Evolutionary conservation across 2,888 invertebrate genomes (phyloP).

Genomic region (Conistra vaccinii): DNA sequence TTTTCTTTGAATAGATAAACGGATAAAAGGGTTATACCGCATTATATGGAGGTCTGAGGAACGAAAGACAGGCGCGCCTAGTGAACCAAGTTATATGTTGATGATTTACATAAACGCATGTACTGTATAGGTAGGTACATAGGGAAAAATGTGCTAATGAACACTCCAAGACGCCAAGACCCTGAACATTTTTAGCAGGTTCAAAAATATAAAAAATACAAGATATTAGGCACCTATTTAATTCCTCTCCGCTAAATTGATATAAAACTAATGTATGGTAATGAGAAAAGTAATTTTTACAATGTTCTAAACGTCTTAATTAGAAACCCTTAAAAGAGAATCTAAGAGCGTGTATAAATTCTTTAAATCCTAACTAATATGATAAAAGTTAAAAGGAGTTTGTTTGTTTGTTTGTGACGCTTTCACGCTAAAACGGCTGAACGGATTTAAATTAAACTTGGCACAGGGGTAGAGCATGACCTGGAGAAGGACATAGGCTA

Average conservation of each 20-base stretch:
- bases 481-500: no score
- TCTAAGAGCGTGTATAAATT: slow-evolving; percentile 22
- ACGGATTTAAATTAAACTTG: no score
- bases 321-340: slow-evolving; percentile 3
- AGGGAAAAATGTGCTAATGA: slow-evolving; percentile 19
- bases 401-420: no score
- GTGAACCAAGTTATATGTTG: slow-evolving; percentile 23
- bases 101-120: slow-evolving; percentile 17
- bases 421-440: no score
- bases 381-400: no score
- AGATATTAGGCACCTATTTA: background rate
- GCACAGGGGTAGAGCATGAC: no score
- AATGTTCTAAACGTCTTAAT: slow-evolving; percentile 16
- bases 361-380: background rate
- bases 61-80: slow-evolving; percentile 71
- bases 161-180: background rate
- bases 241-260: background rate
- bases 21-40: slow-evolving; percentile 79
- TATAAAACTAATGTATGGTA: background rate
- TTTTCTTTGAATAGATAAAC: slow-evolving; percentile 83
- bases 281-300: background rate
- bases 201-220: background rate
- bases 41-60: slow-evolving; percentile 78
- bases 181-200: background rate
- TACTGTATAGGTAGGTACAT: slow-evolving; percentile 5